Evolutionary conservation across 2,797 vertebrate species (phyloP), one percentile per base, ranked within the genome.

Genomic region (Propithecus deckenii): DNA sequence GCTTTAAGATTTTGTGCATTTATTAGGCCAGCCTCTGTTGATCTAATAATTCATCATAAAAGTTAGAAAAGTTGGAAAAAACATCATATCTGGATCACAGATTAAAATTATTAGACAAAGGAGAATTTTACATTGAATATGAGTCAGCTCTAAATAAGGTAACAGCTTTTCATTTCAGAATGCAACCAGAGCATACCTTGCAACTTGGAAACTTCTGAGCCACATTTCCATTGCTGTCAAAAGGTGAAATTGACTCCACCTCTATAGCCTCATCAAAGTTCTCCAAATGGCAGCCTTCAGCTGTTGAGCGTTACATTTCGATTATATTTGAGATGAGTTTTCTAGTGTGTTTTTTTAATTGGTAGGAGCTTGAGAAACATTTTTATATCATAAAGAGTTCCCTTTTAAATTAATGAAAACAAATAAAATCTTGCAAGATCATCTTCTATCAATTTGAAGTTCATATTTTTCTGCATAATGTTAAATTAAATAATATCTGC

Each of bases 401-500:
- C 48, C 81, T 96, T 96, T 93, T 72, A 96, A 92, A 97, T 97
- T 97, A 98, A 98, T 98, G 97, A 98, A 97, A 88, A 89, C 97
- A 96, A 98, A 97, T 97, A 98, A 98, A 88, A 74, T 90, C 94
- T 96, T 98, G 88, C 87, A 94, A 97, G 87, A 97, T 87, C 72
- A 75, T 79, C 89, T 91, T 87, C 85, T 87, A 74, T 96, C 92
- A 93, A 96, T 94, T 67, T 92, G 48, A 95, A 95, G 95, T 96
- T 94, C 96, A 65, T 96, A 96, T 98, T 98, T 98, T 85, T 92
- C 96, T 98, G 91, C 95, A 96, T 96, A 94, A 97, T 92, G 96
- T 97, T 95, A 93, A 97, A 98, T 97, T 98, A 98, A 98, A 98
- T 98, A 95, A 94, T 98, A 97, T 94, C 97, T 96, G 92, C 78